Evolutionary conservation across 1,140 invertebrate species (phyloP).

Genomic region (Chelonus insularis): DNA sequence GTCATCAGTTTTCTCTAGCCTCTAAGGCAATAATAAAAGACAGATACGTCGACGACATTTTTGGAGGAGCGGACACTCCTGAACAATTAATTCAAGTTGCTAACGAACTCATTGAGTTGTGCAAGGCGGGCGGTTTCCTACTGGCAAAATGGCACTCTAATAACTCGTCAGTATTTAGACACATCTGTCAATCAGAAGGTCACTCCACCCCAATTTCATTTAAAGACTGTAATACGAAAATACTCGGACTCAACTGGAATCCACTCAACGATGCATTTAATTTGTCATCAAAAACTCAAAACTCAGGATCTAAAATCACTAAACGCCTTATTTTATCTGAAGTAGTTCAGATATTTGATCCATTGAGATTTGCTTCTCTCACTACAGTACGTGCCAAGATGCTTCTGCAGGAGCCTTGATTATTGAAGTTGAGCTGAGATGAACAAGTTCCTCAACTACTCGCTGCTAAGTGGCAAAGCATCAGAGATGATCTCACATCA

Average conservation of each 20-base stretch:
- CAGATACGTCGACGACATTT: slow-evolving; percentile 26
- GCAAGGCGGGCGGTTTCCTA: slow-evolving; percentile 10
- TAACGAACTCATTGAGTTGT: background rate
- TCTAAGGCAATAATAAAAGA: background rate
- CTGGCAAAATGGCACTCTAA: slow-evolving; percentile 10
- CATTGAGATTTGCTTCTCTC: slow-evolving; percentile 34
- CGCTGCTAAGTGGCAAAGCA: too few species aligned
- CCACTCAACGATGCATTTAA: background rate
- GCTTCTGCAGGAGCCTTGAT: slow-evolving; percentile 42
- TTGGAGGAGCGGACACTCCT: slow-evolving; percentile 11
- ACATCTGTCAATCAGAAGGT: background rate
- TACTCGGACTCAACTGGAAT: slow-evolving; percentile 7
- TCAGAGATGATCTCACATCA: too few species aligned
- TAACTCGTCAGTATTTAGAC: background rate
- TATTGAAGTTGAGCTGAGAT: slow-evolving; percentile 42
- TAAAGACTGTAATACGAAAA: background rate
- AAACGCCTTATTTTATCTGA: slow-evolving; percentile 26
- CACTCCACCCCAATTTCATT: background rate
- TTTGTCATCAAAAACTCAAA: background rate
- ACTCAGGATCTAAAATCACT: background rate
- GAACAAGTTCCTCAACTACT: slow-evolving; percentile 35
- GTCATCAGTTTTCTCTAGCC: background rate
- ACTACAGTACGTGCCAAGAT: slow-evolving; percentile 39
- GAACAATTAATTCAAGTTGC: background rate
- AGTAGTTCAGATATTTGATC: slow-evolving; percentile 33